phyloP scores from a whole-genome alignment of 2,888 invertebrate species.

The Terebella lapidaria region DNA sequence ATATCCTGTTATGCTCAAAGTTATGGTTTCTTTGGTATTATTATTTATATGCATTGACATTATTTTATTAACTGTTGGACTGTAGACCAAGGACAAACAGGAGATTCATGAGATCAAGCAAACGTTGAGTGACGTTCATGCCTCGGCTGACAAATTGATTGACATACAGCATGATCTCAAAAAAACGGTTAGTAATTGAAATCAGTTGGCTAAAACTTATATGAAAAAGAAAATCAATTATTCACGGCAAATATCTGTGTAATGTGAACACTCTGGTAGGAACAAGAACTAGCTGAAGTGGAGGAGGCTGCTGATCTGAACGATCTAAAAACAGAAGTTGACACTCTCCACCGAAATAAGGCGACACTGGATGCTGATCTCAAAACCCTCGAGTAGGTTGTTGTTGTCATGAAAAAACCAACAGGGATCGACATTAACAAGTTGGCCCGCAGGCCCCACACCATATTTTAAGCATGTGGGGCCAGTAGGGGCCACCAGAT shows the following conservation, averaged over 20 bases:
- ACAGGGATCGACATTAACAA: too few relatives aligned
- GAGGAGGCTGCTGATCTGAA: slow-evolving; percentile 36
- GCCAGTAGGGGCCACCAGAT: too few relatives aligned
- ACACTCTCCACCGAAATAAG: slow-evolving; percentile 42
- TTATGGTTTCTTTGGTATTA: too few relatives aligned
- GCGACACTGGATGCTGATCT: slow-evolving; percentile 32
- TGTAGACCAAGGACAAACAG: slow-evolving; percentile 38
- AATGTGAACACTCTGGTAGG: slow-evolving; percentile 25
- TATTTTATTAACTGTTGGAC: too few relatives aligned
- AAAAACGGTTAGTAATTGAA: slow-evolving; percentile 39
- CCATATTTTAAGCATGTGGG: too few relatives aligned
- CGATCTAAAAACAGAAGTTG: slow-evolving; percentile 50
- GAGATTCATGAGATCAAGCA: slow-evolving; percentile 38
- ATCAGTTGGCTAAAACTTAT: too few relatives aligned
- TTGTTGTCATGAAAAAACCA: too few relatives aligned
- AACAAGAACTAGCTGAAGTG: slow-evolving; percentile 35
- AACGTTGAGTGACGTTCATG: slow-evolving; percentile 40
- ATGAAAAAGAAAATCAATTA: too few relatives aligned
- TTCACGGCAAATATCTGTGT: too few relatives aligned
- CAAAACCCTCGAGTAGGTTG: slow-evolving; percentile 41
- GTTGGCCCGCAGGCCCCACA: too few relatives aligned
- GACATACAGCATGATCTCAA: slow-evolving; percentile 39
- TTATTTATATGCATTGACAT: too few relatives aligned
- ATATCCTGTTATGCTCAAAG: too few relatives aligned
- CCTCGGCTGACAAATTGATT: slow-evolving; percentile 40